These are phyloP conservation scores for Gonocerus acuteangulatus DNA, from an alignment of 2,888 invertebrate species.

Conservation along the genomic window DNA sequence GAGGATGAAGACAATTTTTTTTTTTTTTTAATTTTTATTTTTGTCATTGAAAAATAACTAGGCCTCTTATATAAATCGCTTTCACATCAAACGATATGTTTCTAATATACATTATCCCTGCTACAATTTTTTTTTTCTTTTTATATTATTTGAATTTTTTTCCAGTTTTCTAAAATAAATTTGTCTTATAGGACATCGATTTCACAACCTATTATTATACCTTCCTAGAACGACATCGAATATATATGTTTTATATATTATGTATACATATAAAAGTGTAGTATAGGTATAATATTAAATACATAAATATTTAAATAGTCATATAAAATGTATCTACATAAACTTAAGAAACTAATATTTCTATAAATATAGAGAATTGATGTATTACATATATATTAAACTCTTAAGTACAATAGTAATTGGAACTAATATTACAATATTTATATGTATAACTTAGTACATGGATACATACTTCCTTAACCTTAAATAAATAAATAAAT, in stretches of 20 bases:
- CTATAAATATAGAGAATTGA: slow-evolving; percentile 19
- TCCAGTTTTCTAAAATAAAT: slow-evolving; percentile 10
- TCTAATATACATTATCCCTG: slow-evolving; percentile 21
- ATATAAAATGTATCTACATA: slow-evolving; percentile 25
- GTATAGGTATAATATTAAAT: not conserved
- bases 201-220: slow-evolving; percentile 24
- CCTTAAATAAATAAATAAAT: slow-evolving; percentile 12
- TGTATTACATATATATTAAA: slow-evolving; percentile 15
- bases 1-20: slow-evolving; percentile 21
- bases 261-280: not conserved
- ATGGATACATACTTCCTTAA: slow-evolving; percentile 6
- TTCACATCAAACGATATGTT: slow-evolving; percentile 24
- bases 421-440: slow-evolving; percentile 17
- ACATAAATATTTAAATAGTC: slow-evolving; percentile 22
- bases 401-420: slow-evolving; percentile 20
- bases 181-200: slow-evolving; percentile 19
- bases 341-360: slow-evolving; percentile 20
- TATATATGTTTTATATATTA: slow-evolving; percentile 12
- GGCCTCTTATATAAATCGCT: slow-evolving; percentile 26
- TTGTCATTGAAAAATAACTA: slow-evolving; percentile 19
- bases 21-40: slow-evolving; percentile 11
- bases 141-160: slow-evolving; percentile 10
- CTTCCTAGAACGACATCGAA: slow-evolving; percentile 20
- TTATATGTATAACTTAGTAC: slow-evolving; percentile 1
- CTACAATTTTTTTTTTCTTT: slow-evolving; percentile 15